Percentiles rank a stretch among this genome's conserved stretches.
phyloP scores from a whole-genome alignment of 2,113 vertebrate genomes.

The Eulemur macaco region DNA sequence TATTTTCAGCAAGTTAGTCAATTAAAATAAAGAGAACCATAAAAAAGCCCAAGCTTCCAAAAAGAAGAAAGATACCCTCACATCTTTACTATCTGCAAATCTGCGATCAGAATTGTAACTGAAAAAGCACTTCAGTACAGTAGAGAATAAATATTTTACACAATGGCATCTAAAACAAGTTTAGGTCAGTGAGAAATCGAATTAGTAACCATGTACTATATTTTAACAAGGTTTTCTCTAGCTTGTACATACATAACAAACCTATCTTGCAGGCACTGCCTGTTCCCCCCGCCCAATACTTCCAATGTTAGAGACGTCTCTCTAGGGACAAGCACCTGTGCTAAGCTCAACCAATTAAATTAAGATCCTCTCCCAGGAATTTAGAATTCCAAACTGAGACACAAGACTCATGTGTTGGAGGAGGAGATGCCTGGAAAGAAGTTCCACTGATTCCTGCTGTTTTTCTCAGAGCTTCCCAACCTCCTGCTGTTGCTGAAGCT shows the following conservation, averaged over 20 bases:
- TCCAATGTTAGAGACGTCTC: not conserved
- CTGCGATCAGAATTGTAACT: not conserved
- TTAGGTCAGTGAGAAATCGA: not conserved
- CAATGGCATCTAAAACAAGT: not conserved
- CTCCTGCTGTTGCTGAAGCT: not conserved
- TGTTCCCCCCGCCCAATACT: too few relatives aligned
- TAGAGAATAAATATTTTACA: not conserved
- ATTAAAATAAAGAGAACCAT: not conserved
- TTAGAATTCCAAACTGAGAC: not conserved
- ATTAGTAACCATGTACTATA: not conserved
- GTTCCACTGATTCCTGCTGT: not conserved
- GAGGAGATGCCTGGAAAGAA: not conserved
- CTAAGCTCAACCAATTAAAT: not conserved
- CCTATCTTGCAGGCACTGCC: too few relatives aligned
- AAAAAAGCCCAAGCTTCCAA: not conserved
- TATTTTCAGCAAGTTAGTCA: not conserved
- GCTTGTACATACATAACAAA: not conserved
- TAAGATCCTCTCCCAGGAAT: not conserved
- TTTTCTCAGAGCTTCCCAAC: conserved; percentile 15
- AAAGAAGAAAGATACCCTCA: not conserved
- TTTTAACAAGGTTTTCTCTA: not conserved
- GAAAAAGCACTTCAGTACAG: not conserved
- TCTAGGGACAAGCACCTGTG: not conserved
- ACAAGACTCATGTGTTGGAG: not conserved
- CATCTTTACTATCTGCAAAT: not conserved